These are phyloP conservation scores for Amia ocellicauda DNA, from an alignment of 2,113 vertebrate species.

Conservation along the genomic window DNA sequence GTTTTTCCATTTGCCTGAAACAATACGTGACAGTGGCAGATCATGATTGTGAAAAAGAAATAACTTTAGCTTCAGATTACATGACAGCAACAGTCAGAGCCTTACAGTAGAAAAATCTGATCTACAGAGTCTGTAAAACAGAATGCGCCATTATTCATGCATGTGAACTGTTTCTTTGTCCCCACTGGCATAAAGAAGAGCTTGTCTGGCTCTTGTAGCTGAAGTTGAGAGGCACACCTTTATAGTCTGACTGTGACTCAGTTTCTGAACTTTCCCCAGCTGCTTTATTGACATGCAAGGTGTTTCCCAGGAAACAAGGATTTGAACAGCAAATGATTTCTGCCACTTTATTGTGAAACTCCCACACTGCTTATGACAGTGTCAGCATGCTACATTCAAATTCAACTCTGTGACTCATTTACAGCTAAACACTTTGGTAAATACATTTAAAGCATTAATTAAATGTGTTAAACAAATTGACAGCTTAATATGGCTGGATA, in stretches of 20 bases:
- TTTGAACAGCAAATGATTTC: background rate
- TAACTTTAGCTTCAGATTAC: no score
- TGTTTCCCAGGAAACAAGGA: conserved; percentile 3
- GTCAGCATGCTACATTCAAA: background rate
- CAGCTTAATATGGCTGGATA: no score
- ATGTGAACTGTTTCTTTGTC: conserved; percentile 2
- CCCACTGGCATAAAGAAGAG: background rate
- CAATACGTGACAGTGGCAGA: no score
- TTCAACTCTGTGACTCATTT: background rate
- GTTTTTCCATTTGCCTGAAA: no score
- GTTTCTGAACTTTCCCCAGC: background rate
- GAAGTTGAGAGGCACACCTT: background rate
- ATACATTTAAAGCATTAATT: no score
- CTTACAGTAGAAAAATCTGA: background rate
- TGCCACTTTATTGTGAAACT: background rate
- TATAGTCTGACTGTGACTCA: background rate
- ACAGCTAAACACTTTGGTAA: no score
- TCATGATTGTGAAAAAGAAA: no score
- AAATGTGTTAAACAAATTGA: no score
- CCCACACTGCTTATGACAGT: background rate
- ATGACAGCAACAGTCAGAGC: no score
- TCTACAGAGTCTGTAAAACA: background rate
- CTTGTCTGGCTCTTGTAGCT: background rate
- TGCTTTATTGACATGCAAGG: background rate
- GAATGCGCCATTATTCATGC: background rate